phyloP scores from a whole-genome alignment of 2,113 vertebrate genomes.

The Psettodes erumei region DNA sequence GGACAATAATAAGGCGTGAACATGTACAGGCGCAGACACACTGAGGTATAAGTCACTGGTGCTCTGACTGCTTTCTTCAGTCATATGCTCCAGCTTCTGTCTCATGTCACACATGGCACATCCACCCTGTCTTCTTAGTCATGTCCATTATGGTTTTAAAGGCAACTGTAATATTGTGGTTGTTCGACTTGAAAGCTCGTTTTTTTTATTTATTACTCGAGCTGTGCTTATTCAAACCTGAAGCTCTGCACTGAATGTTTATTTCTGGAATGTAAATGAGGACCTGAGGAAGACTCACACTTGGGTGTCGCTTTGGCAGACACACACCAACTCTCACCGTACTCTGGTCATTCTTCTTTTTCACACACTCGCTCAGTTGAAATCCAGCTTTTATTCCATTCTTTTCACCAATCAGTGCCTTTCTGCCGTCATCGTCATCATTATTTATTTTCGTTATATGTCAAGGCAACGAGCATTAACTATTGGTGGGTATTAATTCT shows the following conservation, averaged over 20 bases:
- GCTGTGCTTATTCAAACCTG: background rate
- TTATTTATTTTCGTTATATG: constrained; percentile 2
- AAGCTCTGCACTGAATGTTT: constrained; percentile 3
- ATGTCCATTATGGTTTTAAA: constrained; percentile 12
- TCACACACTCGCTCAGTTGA: constrained; percentile 17
- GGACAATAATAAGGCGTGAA: background rate
- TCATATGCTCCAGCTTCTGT: background rate
- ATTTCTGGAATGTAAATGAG: constrained; percentile 68
- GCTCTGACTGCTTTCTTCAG: constrained; percentile 1
- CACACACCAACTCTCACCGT: constrained; percentile 67
- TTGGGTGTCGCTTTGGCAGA: constrained; percentile 69
- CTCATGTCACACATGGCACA: background rate
- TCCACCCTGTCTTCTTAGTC: background rate
- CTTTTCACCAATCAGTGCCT: background rate
- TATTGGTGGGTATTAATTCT: background rate
- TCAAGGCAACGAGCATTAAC: background rate
- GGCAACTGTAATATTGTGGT: background rate
- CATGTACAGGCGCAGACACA: background rate
- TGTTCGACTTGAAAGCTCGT: background rate
- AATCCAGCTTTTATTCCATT: constrained; percentile 20
- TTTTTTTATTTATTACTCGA: background rate
- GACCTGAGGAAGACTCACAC: constrained; percentile 60
- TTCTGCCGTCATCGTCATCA: background rate
- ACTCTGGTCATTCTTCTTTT: constrained; percentile 40
- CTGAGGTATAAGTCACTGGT: background rate